Evolutionary conservation across 2,888 invertebrate species (phyloP), one percentile per base, ranked within the genome.

Genomic region (Seira sanloemensis): DNA sequence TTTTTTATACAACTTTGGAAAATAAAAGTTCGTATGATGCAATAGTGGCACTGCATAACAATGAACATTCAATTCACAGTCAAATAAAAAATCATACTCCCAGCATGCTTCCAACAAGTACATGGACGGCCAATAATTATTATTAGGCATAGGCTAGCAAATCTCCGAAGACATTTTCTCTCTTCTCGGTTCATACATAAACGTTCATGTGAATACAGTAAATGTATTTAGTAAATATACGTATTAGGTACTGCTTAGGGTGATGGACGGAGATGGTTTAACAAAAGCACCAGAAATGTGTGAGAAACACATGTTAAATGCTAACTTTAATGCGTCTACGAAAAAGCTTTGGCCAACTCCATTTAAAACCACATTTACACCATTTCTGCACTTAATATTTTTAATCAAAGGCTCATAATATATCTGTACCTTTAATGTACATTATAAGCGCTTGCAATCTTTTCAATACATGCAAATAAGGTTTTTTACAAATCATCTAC

Each of bases 301-400:
- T 71, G 58, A 54, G 62, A 50, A 62, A 66, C 66, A 27, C 69
- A 62, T 54, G 16, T 18, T 66, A 69, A 75, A 81, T 75, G 27
- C 26, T 71, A 66, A 80, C 27, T 72, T 19, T 19, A n/a, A 62
- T 2, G 21, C 4, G 62, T 62, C 19, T 2, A 62, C 62, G n/a
- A 37, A 37, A 37, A 37, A 37, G 12, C 37, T 50, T 50, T 50
- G 2, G 5, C 50, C n/a, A 50, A 7, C 37, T 37, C 16, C 16
- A 50, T 50, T n/a, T 1, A 50, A 50, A 7, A 50, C n/a, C n/a
- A n/a, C n/a, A n/a, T n/a, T n/a, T n/a, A n/a, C n/a, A 7, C 1
- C 50, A n/a, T 50, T 50, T 2, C 5, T 50, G 12, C n/a, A 2
- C 12, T n/a, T n/a, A 50, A 37, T 37, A 12, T 4, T 37, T 37